phyloP scores from a whole-genome alignment of 2,113 vertebrate species.

The Hirundichthys speculiger region DNA sequence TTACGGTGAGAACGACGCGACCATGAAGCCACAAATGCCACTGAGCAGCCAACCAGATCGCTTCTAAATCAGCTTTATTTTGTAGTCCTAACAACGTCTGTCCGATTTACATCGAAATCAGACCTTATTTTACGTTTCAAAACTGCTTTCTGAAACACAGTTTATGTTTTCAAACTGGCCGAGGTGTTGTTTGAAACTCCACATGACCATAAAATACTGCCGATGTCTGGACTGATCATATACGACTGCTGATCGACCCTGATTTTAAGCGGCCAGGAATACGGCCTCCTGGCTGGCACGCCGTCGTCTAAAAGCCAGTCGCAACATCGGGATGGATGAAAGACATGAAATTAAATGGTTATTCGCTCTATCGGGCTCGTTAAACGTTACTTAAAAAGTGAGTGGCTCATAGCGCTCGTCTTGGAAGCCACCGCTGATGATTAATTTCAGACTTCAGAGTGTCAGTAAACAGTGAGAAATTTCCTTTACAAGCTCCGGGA shows the following conservation, averaged over 20 bases:
- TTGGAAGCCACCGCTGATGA: conserved; percentile 1
- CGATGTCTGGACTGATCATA: background rate
- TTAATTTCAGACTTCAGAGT: background rate
- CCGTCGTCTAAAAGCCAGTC: background rate
- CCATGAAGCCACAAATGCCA: too few species aligned
- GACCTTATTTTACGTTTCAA: too few species aligned
- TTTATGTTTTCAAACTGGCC: too few species aligned
- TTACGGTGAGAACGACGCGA: too few species aligned
- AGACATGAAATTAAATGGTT: background rate
- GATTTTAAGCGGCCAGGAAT: background rate
- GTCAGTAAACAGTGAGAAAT: background rate
- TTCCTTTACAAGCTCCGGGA: background rate
- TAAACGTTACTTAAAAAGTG: background rate
- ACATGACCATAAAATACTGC: background rate
- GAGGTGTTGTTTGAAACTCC: background rate
- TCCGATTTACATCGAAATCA: too few species aligned
- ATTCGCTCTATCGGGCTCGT: background rate
- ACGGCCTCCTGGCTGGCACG: too few species aligned
- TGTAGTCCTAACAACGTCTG: too few species aligned
- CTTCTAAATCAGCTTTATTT: too few species aligned
- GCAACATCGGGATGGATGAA: background rate
- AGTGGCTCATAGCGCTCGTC: too few species aligned
- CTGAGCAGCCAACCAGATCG: too few species aligned
- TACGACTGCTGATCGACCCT: background rate
- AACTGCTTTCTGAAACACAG: too few species aligned